Evolutionary conservation across 1,140 invertebrate species (phyloP).

Genomic region (Stegodyphus dumicola): DNA sequence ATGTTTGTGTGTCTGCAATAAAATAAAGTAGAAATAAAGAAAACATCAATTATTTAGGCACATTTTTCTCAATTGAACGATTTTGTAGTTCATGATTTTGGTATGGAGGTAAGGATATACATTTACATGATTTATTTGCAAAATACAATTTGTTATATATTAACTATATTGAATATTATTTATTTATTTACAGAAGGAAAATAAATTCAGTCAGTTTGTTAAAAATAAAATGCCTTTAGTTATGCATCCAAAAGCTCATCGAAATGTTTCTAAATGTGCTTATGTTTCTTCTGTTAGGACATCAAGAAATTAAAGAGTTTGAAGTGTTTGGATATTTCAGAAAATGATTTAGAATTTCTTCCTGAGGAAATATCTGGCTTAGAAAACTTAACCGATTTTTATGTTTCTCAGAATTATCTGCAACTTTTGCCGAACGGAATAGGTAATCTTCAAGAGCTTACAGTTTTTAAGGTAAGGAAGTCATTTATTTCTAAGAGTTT

Average conservation of each 20-base stretch:
- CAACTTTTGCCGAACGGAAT: conserved; percentile 92
- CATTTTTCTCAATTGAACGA: too few relatives aligned
- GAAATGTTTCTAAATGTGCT: not conserved
- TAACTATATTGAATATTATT: too few relatives aligned
- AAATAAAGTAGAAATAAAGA: too few relatives aligned
- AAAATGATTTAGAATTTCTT: conserved; percentile 90
- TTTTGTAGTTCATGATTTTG: too few relatives aligned
- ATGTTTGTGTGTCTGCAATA: too few relatives aligned
- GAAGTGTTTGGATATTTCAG: conserved; percentile 93
- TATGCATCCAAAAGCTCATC: too few relatives aligned
- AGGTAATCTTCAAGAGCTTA: conserved; percentile 87
- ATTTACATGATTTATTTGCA: too few relatives aligned
- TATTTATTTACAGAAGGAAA: too few relatives aligned
- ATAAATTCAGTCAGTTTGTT: not conserved
- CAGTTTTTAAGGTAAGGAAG: conserved; percentile 76
- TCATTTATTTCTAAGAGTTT: too few relatives aligned
- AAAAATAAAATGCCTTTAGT: not conserved
- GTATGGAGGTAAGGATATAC: too few relatives aligned
- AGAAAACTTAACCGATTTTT: conserved; percentile 88
- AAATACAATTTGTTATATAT: too few relatives aligned
- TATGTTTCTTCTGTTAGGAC: conserved; percentile 72
- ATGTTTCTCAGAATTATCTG: conserved; percentile 95
- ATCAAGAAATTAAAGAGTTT: conserved; percentile 89
- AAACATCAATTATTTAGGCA: too few relatives aligned
- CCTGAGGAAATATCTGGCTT: conserved; percentile 95